Conservation (phyloP, 37 sponge, comb jelly and placozoan species). For the Theonella swinhoei region DNA sequence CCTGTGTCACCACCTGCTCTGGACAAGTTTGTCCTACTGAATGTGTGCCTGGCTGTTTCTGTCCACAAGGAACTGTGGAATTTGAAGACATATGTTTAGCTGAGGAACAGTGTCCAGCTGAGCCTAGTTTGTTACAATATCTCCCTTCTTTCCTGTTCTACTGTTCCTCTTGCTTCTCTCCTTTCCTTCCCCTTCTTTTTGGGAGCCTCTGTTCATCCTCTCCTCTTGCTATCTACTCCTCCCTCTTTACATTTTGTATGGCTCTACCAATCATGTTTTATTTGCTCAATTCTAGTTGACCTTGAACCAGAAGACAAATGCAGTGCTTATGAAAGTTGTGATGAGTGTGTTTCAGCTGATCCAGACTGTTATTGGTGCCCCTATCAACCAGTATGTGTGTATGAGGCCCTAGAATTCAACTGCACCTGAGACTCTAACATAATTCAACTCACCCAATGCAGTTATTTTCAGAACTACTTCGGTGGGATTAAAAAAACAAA, state of each 20-base stretch:
- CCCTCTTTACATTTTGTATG: background rate
- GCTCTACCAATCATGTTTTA: background rate
- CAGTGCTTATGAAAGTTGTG: background rate
- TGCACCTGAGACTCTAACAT: too few species aligned
- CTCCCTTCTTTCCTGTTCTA: background rate
- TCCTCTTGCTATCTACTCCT: too few species aligned
- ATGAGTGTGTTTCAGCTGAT: background rate
- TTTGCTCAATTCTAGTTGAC: background rate
- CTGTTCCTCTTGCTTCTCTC: too few species aligned
- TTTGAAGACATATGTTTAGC: background rate
- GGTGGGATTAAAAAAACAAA: too few species aligned
- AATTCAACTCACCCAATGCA: too few species aligned
- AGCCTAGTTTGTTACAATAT: background rate
- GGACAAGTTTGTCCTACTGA: background rate
- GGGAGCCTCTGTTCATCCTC: background rate
- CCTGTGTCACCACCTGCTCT: background rate
- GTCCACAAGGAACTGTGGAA: background rate
- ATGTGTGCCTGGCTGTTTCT: background rate
- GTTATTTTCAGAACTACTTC: too few species aligned
- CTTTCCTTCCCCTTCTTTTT: slow-evolving; percentile 1
- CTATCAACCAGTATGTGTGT: background rate
- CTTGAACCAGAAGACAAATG: background rate
- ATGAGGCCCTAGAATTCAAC: too few species aligned
- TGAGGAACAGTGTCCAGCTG: background rate
- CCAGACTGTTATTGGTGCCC: slow-evolving; percentile 17